Conservation (phyloP, 2,888 invertebrate genomes). For the Catocala fraxini region DNA sequence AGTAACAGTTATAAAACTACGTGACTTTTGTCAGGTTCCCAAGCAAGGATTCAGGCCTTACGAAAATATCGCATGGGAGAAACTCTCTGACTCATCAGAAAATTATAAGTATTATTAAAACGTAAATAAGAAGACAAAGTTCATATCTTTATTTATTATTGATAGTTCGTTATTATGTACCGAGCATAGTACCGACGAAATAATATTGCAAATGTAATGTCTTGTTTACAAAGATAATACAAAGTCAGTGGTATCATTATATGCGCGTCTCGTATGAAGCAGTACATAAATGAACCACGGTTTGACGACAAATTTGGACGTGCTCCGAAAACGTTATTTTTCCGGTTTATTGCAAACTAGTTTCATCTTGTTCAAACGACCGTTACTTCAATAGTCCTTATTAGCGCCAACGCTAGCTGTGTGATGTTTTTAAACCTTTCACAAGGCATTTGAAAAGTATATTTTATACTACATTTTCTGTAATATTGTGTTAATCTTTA, state of each 20-base stretch:
- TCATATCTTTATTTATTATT: no score
- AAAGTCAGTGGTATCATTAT: conserved; percentile 22
- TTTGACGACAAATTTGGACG: conserved; percentile 60
- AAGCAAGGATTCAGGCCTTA: no score
- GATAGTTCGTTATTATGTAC: no score
- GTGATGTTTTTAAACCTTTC: conserved; percentile 15
- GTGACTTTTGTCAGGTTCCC: no score
- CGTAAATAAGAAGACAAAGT: no score
- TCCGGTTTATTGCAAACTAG: conserved; percentile 78
- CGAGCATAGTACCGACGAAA: no score
- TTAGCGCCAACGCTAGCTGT: conserved; percentile 38
- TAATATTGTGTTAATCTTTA: conserved; percentile 21
- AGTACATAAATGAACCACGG: conserved; percentile 55
- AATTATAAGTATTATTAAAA: no score
- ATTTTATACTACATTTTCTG: conserved; percentile 11
- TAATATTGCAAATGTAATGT: conserved; percentile 16
- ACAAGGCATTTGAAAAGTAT: conserved; percentile 14
- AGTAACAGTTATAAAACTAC: no score
- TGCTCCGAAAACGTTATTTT: conserved; percentile 82
- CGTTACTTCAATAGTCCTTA: conserved; percentile 69
- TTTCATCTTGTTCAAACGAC: conserved; percentile 67
- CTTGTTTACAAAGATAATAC: conserved; percentile 32
- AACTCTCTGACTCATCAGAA: no score
- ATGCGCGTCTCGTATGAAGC: conserved; percentile 74
- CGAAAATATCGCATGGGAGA: no score